Base-by-base conservation (phyloP, 2,113 vertebrate genomes). In the Aphyosemion australe region DNA sequence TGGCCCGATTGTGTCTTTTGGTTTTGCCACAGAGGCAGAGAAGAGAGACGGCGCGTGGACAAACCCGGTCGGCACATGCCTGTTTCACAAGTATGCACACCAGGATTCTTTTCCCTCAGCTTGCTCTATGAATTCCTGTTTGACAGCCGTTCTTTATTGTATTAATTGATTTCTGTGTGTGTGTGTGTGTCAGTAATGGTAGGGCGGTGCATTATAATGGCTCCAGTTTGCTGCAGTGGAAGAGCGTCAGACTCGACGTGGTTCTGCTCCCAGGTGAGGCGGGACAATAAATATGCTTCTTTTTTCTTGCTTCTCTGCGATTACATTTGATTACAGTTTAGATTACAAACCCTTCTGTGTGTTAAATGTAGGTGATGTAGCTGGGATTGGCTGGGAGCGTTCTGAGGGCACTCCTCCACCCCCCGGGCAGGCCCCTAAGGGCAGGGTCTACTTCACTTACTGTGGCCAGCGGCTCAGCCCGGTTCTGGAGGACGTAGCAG, bases 41-140 rank as follows among this genome's bases (percentile, higher is more conserved):
- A 99, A 99, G 67, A 88, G 97, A 42, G 97, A 99, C 12, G 97
- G 97, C 19, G 97, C 97, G 1, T 99, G 97, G 97, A 99, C 97
- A 59, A 99, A 98, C 82, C 97, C 97, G 20, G 96, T 99, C 62
- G 97, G 97, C 88, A 99, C 97, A 56, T 99, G 97, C 72, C 94
- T 98, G 7, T 99, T 99, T 77, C 97, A 98, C 84, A 99, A 99
- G 97, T 99, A 94, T 91, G 85, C 64, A 47, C 15, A 59, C 4
- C 43, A 50, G 4, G 39, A 49, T 41, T 67, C 55, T 56, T 64
- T 65, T 61, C 53, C 57, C 19, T 52, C 55, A 79, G 56, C 49
- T 45, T 63, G 62, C 8, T 64, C 60, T 78, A 45, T 65, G 32
- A 78, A 72, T 37, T 59, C 18, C 83, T 49, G 69, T 55, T 66